Base-by-base conservation (phyloP, 2,797 vertebrate species). In the Moxostoma hubbsi region DNA sequence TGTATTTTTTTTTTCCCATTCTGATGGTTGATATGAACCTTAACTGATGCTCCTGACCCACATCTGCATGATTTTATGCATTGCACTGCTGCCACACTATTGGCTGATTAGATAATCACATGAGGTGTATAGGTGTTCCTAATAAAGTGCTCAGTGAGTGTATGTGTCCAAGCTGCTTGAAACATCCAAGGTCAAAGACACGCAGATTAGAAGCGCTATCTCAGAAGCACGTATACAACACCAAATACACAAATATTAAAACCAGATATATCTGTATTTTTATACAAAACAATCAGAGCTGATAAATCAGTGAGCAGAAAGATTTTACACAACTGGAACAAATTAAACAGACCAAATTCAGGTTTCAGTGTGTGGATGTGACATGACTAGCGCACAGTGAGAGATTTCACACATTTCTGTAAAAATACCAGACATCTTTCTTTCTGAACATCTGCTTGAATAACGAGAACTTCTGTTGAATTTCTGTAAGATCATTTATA, bases 121-220 rank as follows among this genome's bases (percentile, higher is more conserved):
- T 36, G 36, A 36, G 36, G 36, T 36, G 36, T 36, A 36, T 36
- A 4, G 36, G 36, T 36, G 36, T 36, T 36, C 4, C 36, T 36
- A 36, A 36, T 36, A 36, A 36, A 4, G 36, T 36, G 36, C 36
- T 36, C 36, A 36, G 36, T 36, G 36, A 36, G 62, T 54, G 16
- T 46, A 62, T 53, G 11, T 70, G 49, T 45, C 24, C 54, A 68
- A 53, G 49, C 11, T 53, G 9, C 18, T 9, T 1, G 45, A 55
- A 47, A n/a, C 55, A 68, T 18, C 6, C 73, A 75, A 82, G 71
- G 81, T 77, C 18, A 77, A 18, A 54, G 1, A 54, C 43, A 50
- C 64, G 63, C 43, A 15, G 73, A 75, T 54, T 49, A 49, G 63
- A 12, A 58, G 11, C 47, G 53, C 24, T 43, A 50, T 45, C 66